Percentiles rank a stretch among this genome's conserved stretches.
Conservation (phyloP, 2,113 vertebrate species). For the Bettongia penicillata region DNA sequence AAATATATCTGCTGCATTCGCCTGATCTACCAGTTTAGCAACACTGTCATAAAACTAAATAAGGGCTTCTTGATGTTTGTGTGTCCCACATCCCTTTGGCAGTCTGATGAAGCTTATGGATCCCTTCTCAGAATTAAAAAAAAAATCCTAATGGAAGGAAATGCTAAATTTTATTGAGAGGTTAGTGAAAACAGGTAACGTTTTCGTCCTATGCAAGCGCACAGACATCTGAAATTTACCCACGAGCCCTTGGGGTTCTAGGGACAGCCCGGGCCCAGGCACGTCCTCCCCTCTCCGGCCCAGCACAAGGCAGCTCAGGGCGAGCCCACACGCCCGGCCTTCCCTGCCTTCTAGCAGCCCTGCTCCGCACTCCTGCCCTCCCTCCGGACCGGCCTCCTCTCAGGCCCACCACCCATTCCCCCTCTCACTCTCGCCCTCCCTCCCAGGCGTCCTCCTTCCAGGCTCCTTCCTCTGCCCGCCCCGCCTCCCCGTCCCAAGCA, state of each 20-base stretch:
- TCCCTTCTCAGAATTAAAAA: background rate
- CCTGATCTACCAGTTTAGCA: too few species aligned
- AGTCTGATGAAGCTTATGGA: background rate
- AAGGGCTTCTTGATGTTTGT: background rate
- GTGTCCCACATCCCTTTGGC: background rate
- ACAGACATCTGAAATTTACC: background rate
- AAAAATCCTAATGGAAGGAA: background rate
- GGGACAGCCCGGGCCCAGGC: background rate
- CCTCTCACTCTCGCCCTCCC: too few species aligned
- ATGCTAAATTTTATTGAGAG: background rate
- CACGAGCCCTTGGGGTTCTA: background rate
- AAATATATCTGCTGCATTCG: too few species aligned
- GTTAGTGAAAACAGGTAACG: background rate
- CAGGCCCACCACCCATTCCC: background rate
- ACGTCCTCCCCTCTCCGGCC: background rate
- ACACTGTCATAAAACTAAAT: too few species aligned
- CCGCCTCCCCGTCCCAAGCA: background rate
- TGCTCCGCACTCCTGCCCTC: too few species aligned
- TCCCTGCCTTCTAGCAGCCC: background rate
- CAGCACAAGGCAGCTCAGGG: background rate
- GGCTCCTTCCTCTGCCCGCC: fast-evolving
- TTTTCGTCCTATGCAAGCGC: background rate
- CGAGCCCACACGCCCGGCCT: background rate
- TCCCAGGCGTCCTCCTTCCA: background rate
- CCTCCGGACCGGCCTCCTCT: background rate